Base-by-base conservation (phyloP, 1,140 invertebrate genomes). In the Pseudomyrmex concolor region DNA sequence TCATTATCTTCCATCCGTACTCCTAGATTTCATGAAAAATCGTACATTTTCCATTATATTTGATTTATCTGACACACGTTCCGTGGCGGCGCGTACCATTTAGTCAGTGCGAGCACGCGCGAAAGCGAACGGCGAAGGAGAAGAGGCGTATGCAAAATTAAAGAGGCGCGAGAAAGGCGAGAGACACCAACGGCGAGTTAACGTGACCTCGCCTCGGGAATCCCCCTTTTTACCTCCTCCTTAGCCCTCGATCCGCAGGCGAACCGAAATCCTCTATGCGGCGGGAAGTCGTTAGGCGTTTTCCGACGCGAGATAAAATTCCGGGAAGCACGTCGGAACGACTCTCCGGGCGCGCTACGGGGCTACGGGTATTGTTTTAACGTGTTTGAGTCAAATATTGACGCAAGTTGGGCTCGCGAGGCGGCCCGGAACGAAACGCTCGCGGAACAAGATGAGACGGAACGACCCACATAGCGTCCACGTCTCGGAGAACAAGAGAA, bases 301-400 rank as follows among this genome's bases (percentile, higher is more conserved):
- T 92, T 91, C 89, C 87, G 89, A 93, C 90, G 91, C 89, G 93
- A 93, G 92, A 94, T 94, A 94, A 93, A 94, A 94, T 93, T 93
- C 92, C 88, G 90, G 91, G 92, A 93, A 94, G 92, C 91, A 91
- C 89, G 85, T 92, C 92, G 91, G 89, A 91, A 92, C 92, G 90
- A 92, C 89, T 92, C 91, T 93, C 88, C 88, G 90, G 88, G 90
- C 86, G 62, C 74, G 76, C 64, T 43, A 76, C 89, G 91, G 90
- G 91, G 89, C 90, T 90, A 71, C 86, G 91, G 93, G 92, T 94
- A 94, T 94, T 94, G 94, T 94, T 94, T 94, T 92, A 94, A 93
- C 93, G 93, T 94, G 93, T 94, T 94, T 94, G 93, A 94, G 90
- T 94, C 92, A 94, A 94, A 94, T 94, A 94, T 94, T 94, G 93